Evolutionary conservation across 2,888 invertebrate species (phyloP), one percentile per base, ranked within the genome.

Genomic region (Lasioglossum calceatum): DNA sequence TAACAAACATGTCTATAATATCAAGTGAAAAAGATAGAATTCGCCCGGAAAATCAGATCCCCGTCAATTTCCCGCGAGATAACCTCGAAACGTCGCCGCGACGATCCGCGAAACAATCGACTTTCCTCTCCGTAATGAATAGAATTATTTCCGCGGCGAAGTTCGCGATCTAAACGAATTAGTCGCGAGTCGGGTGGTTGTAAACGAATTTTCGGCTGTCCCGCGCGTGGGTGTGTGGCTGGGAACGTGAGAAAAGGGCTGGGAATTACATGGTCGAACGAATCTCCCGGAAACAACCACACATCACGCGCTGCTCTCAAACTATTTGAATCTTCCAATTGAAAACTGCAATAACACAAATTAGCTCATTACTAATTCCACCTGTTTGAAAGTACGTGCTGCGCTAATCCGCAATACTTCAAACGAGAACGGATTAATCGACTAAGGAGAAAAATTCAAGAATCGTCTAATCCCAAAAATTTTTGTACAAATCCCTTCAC

Each of bases 191-290:
- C 61, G 58, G 84, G 73, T 58, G 79, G 58, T 75, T 76, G 70
- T 82, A 89, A 83, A 84, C 81, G 75, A 87, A 89, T 89, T 85
- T 89, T 85, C 74, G 73, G 79, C 67, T 81, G 82, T 75, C 36
- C 78, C 79, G 72, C 71, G 19, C 47, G 16, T 67, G 16, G 27
- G 12, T 27, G 23, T 12, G 61, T 10, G 47, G 12, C 42, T 36
- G 1, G 27, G 71, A 27, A 23, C 32, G 32, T 5, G 23, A 36
- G 39, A 44, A 54, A 81, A 67, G 42, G 58, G 39, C 14, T 64
- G n/a, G 42, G 73, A 82, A 84, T 87, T 75, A 79, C 74, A 19
- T 71, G 81, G 61, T 75, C 54, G 54, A 76, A 61, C 61, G 61
- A 61, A 27, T 61, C 27, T 61, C 61, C 16, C 27, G 61, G 27